Evolutionary conservation across 2,113 vertebrate species (phyloP), one percentile per base, ranked within the genome.

Genomic region (Turdus rufiventris): DNA sequence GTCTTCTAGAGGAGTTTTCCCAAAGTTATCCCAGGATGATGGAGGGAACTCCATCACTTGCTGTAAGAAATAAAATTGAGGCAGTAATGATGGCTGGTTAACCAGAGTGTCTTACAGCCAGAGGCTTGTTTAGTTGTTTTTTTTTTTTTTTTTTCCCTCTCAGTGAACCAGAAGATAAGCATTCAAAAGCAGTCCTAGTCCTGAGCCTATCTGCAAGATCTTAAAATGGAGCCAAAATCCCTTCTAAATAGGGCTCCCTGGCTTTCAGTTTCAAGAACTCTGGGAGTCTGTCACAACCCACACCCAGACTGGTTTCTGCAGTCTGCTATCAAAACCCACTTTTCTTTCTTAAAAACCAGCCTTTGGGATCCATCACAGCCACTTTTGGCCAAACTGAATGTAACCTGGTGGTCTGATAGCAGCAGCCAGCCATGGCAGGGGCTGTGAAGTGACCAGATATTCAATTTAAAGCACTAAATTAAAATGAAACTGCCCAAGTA

Each of bases 181-280:
- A 14, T 36, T 58, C 36, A 58, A 43, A 85, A 50, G 24, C 25
- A 34, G 25, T 58, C 16, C 19, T 42, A 50, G 25, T 57, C 43
- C 43, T 20, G 25, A 36, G 71, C 31, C 31, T 56, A 18, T 15
- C 28, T 86, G 75, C 54, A 91, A 79, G 79, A 74, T 83, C 75
- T 91, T 90, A 85, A 94, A 92, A 94, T 56, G 62, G 42, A 96
- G 61, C 50, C 68, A 5, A 80, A 96, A 74, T 93, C 43, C 50
- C 63, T 94, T 94, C 90, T 95, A 97, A 96, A 88, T 57, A 65
- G 62, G 87, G 38, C 74, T 96, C 38, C 78, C 62, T 94, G 89
- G 58, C 38, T 97, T 96, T 94, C 84, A 65, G 10, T 92, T 95
- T 91, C 80, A 92, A 91, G 87, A 93, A 85, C 36, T 86, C 88